Evolutionary conservation across 2,888 invertebrate species (phyloP).

Genomic region (Drosophila kuntzei): DNA sequence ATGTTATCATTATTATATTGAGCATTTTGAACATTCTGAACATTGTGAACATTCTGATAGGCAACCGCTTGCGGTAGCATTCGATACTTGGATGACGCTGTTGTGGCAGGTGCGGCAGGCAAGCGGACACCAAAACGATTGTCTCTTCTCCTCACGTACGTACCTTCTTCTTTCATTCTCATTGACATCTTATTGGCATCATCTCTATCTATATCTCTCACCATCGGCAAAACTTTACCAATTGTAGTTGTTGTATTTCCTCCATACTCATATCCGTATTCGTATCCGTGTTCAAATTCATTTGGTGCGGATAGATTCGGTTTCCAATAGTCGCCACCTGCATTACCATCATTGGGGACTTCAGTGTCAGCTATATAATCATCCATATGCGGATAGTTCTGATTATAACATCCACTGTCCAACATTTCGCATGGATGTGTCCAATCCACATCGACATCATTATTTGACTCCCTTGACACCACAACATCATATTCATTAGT

Average conservation of each 20-base stretch:
- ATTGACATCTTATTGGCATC: neutral
- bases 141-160: slow-evolving; percentile 57
- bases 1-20: slow-evolving; percentile 27
- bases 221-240: slow-evolving; percentile 78
- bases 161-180: slow-evolving; percentile 83
- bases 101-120: slow-evolving; percentile 66
- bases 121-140: slow-evolving; percentile 72
- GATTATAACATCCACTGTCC: slow-evolving; percentile 25
- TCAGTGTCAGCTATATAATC: slow-evolving; percentile 22
- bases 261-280: neutral
- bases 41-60: slow-evolving; percentile 42
- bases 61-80: slow-evolving; percentile 68
- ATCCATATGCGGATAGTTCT: slow-evolving; percentile 37
- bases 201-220: slow-evolving; percentile 21
- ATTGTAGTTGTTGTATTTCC: slow-evolving; percentile 13
- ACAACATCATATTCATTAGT: slow-evolving; percentile 37
- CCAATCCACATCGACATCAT: slow-evolving; percentile 28
- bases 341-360: slow-evolving; percentile 1
- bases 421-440: slow-evolving; percentile 1
- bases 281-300: slow-evolving; percentile 34
- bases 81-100: slow-evolving; percentile 50
- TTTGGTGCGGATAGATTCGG: slow-evolving; percentile 21
- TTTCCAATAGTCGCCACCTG: slow-evolving; percentile 55
- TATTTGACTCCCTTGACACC: neutral
- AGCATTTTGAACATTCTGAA: slow-evolving; percentile 38